phyloP scores from a whole-genome alignment of 2,888 invertebrate species.

The Coenonympha arcania region DNA sequence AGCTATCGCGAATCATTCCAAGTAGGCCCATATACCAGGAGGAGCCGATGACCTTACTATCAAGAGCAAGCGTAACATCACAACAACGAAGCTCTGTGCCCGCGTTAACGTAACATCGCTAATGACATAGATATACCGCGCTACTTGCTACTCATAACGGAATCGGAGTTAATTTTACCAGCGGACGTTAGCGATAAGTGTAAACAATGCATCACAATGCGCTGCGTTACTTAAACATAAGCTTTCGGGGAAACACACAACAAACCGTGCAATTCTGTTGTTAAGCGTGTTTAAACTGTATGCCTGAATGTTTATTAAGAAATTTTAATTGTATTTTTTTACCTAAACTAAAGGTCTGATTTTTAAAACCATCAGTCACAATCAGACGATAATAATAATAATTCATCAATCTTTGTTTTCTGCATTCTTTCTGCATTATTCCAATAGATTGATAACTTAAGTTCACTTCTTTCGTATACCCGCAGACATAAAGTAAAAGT shows the following conservation, averaged over 20 bases:
- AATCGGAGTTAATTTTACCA: conserved; percentile 53
- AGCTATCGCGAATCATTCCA: conserved; percentile 9
- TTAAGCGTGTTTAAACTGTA: too few relatives aligned
- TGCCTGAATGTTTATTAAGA: too few relatives aligned
- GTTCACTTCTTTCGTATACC: too few relatives aligned
- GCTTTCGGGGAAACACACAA: conserved; percentile 42
- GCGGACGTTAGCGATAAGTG: conserved; percentile 47
- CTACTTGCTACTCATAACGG: conserved; percentile 43
- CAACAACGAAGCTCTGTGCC: conserved; percentile 24
- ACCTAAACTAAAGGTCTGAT: too few relatives aligned
- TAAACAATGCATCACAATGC: conserved; percentile 54
- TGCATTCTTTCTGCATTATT: too few relatives aligned
- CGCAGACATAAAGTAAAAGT: too few relatives aligned
- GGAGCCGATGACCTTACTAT: conserved; percentile 24
- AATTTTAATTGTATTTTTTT: too few relatives aligned
- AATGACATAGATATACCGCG: conserved; percentile 39
- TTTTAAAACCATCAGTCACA: too few relatives aligned
- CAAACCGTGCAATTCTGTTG: not conserved
- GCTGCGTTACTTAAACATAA: conserved; percentile 47
- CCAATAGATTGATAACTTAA: too few relatives aligned
- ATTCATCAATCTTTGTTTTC: too few relatives aligned
- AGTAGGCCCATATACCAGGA: conserved; percentile 4
- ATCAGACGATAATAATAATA: too few relatives aligned
- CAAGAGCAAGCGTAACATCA: too few relatives aligned
- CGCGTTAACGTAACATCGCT: conserved; percentile 33